Conservation (phyloP, 2,888 invertebrate genomes). For the Chironomus riparius region DNA sequence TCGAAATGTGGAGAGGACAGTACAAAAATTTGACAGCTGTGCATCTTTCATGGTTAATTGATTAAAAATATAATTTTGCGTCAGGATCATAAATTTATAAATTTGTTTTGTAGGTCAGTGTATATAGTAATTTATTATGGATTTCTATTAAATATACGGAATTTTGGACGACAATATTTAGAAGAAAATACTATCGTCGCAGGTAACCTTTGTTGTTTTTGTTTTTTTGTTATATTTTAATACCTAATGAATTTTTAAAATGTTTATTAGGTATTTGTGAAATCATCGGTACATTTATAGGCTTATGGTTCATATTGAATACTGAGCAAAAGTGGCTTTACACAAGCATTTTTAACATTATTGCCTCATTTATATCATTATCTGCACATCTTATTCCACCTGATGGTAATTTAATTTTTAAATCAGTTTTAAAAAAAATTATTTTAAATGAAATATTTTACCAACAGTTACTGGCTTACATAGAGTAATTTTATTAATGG, state of each 20-base stretch:
- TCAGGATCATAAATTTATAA: too few species aligned
- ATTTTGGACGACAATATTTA: constrained; percentile 41
- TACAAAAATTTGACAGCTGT: constrained; percentile 25
- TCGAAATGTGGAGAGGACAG: constrained; percentile 37
- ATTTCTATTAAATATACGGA: constrained; percentile 42
- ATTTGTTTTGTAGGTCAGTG: constrained; percentile 33
- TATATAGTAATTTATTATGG: constrained; percentile 43
- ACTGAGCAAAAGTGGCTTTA: constrained; percentile 41
- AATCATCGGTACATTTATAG: constrained; percentile 41
- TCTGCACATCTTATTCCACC: constrained; percentile 39
- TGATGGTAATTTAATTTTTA: background rate
- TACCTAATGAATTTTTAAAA: too few species aligned
- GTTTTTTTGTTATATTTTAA: too few species aligned
- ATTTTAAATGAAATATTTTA: constrained; percentile 31
- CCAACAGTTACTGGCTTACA: constrained; percentile 1
- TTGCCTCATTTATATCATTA: constrained; percentile 40
- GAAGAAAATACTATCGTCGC: constrained; percentile 41
- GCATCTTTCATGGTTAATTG: constrained; percentile 28
- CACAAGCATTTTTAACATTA: constrained; percentile 39
- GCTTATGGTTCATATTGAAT: constrained; percentile 39
- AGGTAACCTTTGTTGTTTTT: too few species aligned
- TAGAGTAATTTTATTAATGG: constrained; percentile 37
- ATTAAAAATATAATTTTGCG: background rate
- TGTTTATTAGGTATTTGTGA: constrained; percentile 38
- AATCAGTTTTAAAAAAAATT: constrained; percentile 32